phyloP scores from a whole-genome alignment of 2,888 invertebrate species.

The Tinea trinotella region DNA sequence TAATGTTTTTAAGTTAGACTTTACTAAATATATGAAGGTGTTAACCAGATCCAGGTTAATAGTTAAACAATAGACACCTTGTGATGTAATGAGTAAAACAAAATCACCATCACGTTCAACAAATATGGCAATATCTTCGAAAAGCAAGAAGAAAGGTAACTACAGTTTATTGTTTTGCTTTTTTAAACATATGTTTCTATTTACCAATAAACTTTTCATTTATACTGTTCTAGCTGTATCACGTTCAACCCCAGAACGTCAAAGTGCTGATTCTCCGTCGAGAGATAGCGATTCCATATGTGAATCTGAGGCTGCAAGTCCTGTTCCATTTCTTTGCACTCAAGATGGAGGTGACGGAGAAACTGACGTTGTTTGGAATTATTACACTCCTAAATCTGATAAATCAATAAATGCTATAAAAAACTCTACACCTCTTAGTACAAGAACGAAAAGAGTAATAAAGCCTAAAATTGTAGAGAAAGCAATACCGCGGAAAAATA shows the following conservation, averaged over 20 bases:
- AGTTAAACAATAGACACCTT: no score
- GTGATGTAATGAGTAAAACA: constrained; percentile 40
- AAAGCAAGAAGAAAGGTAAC: constrained; percentile 44
- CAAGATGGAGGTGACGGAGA: constrained; percentile 65
- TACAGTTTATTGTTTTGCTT: not conserved
- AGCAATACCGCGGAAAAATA: constrained; percentile 43
- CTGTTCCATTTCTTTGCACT: constrained; percentile 62
- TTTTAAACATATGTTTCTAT: not conserved
- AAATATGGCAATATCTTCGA: constrained; percentile 46
- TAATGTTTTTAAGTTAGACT: no score
- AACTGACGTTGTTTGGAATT: constrained; percentile 66
- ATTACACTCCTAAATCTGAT: constrained; percentile 60
- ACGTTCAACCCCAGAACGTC: constrained; percentile 57
- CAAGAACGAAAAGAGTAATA: constrained; percentile 40
- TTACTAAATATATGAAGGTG: no score
- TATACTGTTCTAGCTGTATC: constrained; percentile 44
- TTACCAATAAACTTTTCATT: not conserved
- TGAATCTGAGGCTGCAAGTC: constrained; percentile 58
- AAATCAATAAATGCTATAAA: constrained; percentile 36
- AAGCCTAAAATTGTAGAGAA: constrained; percentile 44
- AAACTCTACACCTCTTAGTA: constrained; percentile 55
- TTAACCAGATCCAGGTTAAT: no score
- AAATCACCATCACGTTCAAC: constrained; percentile 26
- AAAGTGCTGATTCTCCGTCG: constrained; percentile 46
- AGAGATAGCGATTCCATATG: constrained; percentile 57